These are phyloP conservation scores for Lordiphosa stackelbergi DNA, from an alignment of 1,140 invertebrate species.

Conservation along the genomic window DNA sequence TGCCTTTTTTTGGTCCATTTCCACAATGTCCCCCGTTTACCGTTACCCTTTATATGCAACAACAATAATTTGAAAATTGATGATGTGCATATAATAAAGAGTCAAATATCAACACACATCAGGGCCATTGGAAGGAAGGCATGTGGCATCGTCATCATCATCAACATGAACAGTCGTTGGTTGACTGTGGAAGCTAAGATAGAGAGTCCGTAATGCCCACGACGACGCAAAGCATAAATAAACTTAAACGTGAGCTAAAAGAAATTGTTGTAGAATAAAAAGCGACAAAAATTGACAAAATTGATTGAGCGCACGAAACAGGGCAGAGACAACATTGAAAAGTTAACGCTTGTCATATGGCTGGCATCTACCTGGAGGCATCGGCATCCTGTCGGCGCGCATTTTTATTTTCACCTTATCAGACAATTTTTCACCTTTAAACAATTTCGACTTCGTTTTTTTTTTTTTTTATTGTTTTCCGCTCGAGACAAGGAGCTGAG, in stretches of 20 bases:
- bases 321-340: constrained; percentile 33
- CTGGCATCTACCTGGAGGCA: constrained; percentile 8
- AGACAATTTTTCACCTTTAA: constrained; percentile 57
- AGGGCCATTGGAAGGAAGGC: constrained; percentile 22
- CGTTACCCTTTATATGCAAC: constrained; percentile 11
- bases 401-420: constrained; percentile 33
- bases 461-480: constrained; percentile 40
- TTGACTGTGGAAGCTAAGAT: not conserved
- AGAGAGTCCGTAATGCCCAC: constrained; percentile 25
- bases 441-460: constrained; percentile 31
- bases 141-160: constrained; percentile 22
- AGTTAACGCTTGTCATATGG: constrained; percentile 41
- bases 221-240: constrained; percentile 41
- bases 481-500: not conserved
- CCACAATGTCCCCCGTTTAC: not conserved
- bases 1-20: not conserved
- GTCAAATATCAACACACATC: constrained; percentile 65
- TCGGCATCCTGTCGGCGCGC: not conserved
- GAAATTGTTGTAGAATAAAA: not conserved
- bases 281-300: constrained; percentile 52
- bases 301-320: constrained; percentile 57
- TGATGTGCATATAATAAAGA: constrained; percentile 70
- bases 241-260: constrained; percentile 38
- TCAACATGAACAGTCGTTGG: constrained; percentile 8
- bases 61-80: constrained; percentile 64